Base-by-base conservation (phyloP, 2,888 invertebrate species). In the Latheticus oryzae region DNA sequence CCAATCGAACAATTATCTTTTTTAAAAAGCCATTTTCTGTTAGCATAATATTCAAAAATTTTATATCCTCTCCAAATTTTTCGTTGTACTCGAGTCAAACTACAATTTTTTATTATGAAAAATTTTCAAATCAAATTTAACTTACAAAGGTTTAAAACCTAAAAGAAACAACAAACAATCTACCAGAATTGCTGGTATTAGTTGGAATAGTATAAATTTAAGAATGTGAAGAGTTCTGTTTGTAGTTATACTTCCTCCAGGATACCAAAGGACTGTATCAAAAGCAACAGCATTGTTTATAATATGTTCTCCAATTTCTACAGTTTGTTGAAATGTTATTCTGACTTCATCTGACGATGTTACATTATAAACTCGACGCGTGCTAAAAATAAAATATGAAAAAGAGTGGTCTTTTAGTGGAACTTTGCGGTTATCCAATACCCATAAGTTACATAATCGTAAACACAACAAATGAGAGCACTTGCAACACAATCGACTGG, bases 1-100 rank as follows among this genome's bases (percentile, higher is more conserved):
- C 9, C 9, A 11, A 7, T n/a, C 5, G 12, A 23, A 5, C 8
- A 3, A 5, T 24, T 21, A 5, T 33, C 16, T 9, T 42, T 43
- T 8, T 24, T 15, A 24, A 54, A 54, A 19, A 11, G n/a, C 48
- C 48, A 48, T 4, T 21, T 17, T 12, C 48, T 5, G 16, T 48
- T 91, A 0, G 93, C 93, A 78, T 95, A 95, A 75, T 93, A 95
- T 72, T 93, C 91, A 70, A 95, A 89, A 0, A 91, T 89, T 69
- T 91, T 89, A 69, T 93, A 90, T 0, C 93, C 91, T 78, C 91
- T 91, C 62, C 84, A 84, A 65, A 95, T 89, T 28, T 91, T 87
- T 47, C 87, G 85, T 65, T 94, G 94, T 1, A 93, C 88, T 47
- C 88, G 85, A 70, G 90, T 88, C 72, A 94, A 81, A 17, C 93